Evolutionary conservation across 2,888 invertebrate genomes (phyloP).

Genomic region (Urechis unicinctus): DNA sequence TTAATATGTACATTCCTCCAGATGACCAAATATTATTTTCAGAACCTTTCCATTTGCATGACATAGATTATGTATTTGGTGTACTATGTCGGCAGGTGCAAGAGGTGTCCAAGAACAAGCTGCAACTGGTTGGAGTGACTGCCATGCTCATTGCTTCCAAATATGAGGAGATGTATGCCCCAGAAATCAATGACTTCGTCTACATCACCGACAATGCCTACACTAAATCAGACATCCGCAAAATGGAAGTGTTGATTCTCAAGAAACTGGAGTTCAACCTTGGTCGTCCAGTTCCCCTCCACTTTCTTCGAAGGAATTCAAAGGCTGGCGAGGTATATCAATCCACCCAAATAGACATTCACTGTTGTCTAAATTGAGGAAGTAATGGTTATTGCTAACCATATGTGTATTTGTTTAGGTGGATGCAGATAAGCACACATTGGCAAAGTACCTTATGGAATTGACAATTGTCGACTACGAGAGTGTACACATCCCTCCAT

Average conservation of each 20-base stretch:
- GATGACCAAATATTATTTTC: not conserved
- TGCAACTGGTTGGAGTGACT: conserved; percentile 84
- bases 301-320: conserved; percentile 72
- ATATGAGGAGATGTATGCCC: conserved; percentile 88
- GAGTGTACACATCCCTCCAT: conserved; percentile 70
- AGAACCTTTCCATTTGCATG: not conserved
- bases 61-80: too few species aligned
- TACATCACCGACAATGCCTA: conserved; percentile 86
- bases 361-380: too few species aligned
- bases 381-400: too few species aligned
- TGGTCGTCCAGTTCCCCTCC: conserved; percentile 78
- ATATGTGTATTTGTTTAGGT: conserved; percentile 56
- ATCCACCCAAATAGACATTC: too few species aligned
- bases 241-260: conserved; percentile 77
- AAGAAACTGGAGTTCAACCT: conserved; percentile 71
- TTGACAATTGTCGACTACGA: conserved; percentile 73
- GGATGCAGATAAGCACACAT: conserved; percentile 63
- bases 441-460: conserved; percentile 89
- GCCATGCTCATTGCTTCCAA: conserved; percentile 87
- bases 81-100: conserved; percentile 1
- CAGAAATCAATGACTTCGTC: conserved; percentile 80
- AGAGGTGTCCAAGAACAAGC: conserved; percentile 61
- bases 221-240: conserved; percentile 67
- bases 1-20: not conserved
- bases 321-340: conserved; percentile 56